Conservation (phyloP, 2,888 invertebrate species). For the Petrolisthes manimaculis region DNA sequence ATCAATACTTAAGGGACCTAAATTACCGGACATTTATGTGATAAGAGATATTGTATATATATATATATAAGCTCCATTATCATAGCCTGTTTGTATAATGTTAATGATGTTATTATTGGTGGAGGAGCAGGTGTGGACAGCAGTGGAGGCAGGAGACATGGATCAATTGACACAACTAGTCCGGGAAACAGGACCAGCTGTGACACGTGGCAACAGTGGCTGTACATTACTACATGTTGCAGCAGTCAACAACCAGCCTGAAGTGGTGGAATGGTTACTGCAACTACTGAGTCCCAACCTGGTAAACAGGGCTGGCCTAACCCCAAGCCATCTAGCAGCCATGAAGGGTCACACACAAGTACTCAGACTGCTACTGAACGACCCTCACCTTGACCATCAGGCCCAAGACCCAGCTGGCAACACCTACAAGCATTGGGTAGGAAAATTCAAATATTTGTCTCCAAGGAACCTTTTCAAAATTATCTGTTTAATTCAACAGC, state of each 20-base stretch:
- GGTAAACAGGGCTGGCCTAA: conserved; percentile 37
- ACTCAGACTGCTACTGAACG: conserved; percentile 23
- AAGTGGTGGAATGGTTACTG: conserved; percentile 22
- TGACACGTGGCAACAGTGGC: conserved; percentile 11
- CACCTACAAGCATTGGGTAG: conserved; percentile 37
- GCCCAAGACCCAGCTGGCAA: conserved; percentile 19
- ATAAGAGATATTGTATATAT: too few species aligned
- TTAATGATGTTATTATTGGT: neutral
- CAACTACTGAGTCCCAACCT: conserved; percentile 44
- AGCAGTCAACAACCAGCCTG: conserved; percentile 32
- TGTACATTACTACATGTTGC: conserved; percentile 38
- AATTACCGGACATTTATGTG: too few species aligned
- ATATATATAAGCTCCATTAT: too few species aligned
- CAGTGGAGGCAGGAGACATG: neutral
- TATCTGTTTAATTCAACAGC: neutral
- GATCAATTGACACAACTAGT: neutral
- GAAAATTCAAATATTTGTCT: neutral
- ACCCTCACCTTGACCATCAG: conserved; percentile 19
- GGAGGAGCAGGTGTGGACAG: neutral
- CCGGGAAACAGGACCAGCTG: conserved; percentile 24
- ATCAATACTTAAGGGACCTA: too few species aligned
- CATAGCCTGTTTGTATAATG: neutral
- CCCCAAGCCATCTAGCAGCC: conserved; percentile 45
- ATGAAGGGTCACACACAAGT: conserved; percentile 36
- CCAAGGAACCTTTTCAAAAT: neutral